Conservation (phyloP, 30 jellyfish, hydroid and myxozoan genomes). For the Turritopsis rubra region DNA sequence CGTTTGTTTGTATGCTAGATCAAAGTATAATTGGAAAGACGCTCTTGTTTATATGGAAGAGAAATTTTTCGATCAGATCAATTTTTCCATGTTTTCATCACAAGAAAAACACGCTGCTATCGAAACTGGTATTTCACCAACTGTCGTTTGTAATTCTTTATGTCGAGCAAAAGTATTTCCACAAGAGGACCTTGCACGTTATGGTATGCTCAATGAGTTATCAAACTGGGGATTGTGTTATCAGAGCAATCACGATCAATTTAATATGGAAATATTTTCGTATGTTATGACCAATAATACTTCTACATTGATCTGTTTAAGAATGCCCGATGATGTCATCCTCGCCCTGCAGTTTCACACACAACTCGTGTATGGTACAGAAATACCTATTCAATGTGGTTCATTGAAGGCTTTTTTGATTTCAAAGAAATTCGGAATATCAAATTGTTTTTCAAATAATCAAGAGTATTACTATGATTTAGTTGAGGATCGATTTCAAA, state of each 20-base stretch:
- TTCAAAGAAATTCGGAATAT: conserved; percentile 20
- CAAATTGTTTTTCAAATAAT: not conserved
- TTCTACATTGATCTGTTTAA: not conserved
- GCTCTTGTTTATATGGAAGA: conserved; percentile 18
- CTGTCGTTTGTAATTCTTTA: conserved; percentile 7
- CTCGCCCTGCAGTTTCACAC: conserved; percentile 1
- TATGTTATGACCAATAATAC: not conserved
- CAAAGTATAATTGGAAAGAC: conserved; percentile 3
- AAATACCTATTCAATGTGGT: not conserved
- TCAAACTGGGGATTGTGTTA: conserved; percentile 19
- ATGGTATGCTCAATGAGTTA: not conserved
- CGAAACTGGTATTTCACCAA: conserved; percentile 10
- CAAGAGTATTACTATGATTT: conserved; percentile 16
- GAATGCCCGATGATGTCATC: conserved; percentile 32
- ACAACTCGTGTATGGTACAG: conserved; percentile 1
- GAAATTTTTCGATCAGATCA: not conserved
- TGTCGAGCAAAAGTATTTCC: conserved; percentile 5
- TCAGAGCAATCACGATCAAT: not conserved
- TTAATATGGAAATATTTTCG: not conserved
- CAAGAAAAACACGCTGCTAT: conserved; percentile 21
- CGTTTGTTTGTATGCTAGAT: conserved; percentile 23
- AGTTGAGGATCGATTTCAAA: conserved; percentile 18
- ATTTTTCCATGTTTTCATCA: conserved; percentile 29
- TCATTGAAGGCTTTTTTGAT: not conserved
- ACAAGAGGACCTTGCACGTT: not conserved